Conservation (phyloP, 2,797 vertebrate species). For the Rousettus madagascariensis region DNA sequence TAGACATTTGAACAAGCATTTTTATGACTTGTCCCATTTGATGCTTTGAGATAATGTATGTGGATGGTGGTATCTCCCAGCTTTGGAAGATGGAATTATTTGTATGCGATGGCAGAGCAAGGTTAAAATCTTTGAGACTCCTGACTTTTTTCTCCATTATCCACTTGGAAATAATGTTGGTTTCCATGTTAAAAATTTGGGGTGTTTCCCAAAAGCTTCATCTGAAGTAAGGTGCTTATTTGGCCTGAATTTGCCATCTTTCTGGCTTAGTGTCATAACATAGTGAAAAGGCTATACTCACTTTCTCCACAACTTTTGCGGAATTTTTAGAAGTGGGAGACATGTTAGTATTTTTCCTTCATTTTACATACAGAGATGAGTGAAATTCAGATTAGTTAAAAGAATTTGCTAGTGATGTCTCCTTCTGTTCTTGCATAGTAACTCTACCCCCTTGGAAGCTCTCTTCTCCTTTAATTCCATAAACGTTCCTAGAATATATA, state of each 20-base stretch:
- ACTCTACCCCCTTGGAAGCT: not conserved
- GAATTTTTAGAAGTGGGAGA: not conserved
- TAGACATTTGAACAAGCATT: not conserved
- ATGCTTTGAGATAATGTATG: not conserved
- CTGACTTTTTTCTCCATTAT: not conserved
- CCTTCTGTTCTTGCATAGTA: not conserved
- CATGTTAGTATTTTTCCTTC: not conserved
- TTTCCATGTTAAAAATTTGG: not conserved
- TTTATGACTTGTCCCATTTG: not conserved
- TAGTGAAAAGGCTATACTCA: not conserved
- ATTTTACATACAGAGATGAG: not conserved
- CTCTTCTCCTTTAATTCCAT: not conserved
- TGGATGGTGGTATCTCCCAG: not conserved
- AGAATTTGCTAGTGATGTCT: not conserved
- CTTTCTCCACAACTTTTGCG: not conserved
- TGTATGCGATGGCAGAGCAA: not conserved
- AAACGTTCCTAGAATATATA: not conserved
- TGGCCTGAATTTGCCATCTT: not conserved
- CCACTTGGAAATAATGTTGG: not conserved
- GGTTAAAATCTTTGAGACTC: not conserved
- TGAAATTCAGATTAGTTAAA: not conserved
- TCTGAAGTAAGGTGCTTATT: not conserved
- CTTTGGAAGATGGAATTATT: constrained; percentile 15
- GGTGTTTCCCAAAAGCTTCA: not conserved
- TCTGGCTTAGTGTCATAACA: not conserved